Evolutionary conservation across 1,140 invertebrate species (phyloP), one percentile per base, ranked within the genome.

Genomic region (Oreohelix idahoensis): DNA sequence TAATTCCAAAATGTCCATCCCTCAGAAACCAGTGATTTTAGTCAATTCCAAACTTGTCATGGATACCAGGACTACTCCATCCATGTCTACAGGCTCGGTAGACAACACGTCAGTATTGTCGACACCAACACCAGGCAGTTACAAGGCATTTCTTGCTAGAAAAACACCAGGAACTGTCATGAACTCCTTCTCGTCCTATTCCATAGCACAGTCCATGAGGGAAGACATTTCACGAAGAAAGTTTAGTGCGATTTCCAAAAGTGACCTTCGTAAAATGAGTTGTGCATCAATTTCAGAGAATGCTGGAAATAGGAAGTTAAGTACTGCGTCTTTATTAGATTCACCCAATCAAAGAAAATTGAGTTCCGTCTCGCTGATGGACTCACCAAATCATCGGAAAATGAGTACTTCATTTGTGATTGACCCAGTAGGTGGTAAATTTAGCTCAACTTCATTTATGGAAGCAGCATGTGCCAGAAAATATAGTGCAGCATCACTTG

Each of bases 141-240:
- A 58, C 77, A 66, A n/a, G 4, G 53, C 77, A 10, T 5, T 39
- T 38, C 45, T 35, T 13, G n/a, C 58, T 10, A 69, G 77, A 66
- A 39, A 39, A 79, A 39, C 76, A 20, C 69, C 63, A 71, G 45
- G 45, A 51, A 66, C n/a, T 49, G 70, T 74, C 26, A 42, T 82
- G 45, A 81, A 75, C 38, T 82, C 70, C 38, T 82, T 82, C 32
- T 82, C 80, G 8, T 82, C 80, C 17, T 82, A 82, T 39, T 82
- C 80, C 15, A 82, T 82, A 45, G 58, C 80, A 13, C 80, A 82
- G 38, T 51, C 80, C 26, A 74, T 82, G 80, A 49, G 35, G 35
- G 70, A 38, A 15, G 80, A 82, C 58, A 5, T 39, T 17, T 23
- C 70, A 0, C 36, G 35, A 53, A 51, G 80, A 75, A 82, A 82